Evolutionary conservation across 2,888 invertebrate species (phyloP), one percentile per base, ranked within the genome.

Genomic region (Pecten maximus): DNA sequence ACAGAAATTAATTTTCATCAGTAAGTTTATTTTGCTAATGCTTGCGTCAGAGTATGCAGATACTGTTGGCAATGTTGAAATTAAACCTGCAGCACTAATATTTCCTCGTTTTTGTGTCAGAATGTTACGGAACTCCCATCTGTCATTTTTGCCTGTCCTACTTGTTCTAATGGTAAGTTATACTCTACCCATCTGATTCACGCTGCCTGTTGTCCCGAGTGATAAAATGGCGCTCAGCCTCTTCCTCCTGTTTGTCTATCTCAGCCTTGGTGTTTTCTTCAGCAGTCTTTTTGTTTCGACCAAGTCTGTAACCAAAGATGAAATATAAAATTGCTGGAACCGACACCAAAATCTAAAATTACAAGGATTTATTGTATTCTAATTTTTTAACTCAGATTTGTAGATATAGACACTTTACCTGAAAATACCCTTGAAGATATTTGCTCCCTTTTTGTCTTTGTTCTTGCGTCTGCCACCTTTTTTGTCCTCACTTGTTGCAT

Each of bases 381-480:
- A 3, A 54, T 54, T 54, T 48, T 48, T 19, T 54, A 54, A 0
- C n/a, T 54, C 8, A 19, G n/a, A 54, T 54, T 54, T 54, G 19
- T n/a, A 54, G 19, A n/a, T 54, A 23, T 23, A 60, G 54, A 23
- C 15, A 39, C 90, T 93, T 93, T 92, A 96, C 95, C 94, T 94
- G 89, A 94, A 95, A 94, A 96, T 94, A n/a, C 98, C 98, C 96
- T 98, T 98, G 89, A 99, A 97, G 44, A 98, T 97, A 0, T 98
- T 98, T 0, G 98, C 96, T 91, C 94, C 94, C 91, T 94, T 95
- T 88, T 95, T 95, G 40, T 95, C 95, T 90, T 95, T 96, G 50
- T 93, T 94, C 87, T 94, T 94, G 89, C 94, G 95, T 92, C 95
- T 95, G 23, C 89, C 92, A 8, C 91, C 92, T 90, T 93, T 93